phyloP scores from a whole-genome alignment of 92 coral and sea anemone genomes.

The Chrysogorgia sp. region DNA sequence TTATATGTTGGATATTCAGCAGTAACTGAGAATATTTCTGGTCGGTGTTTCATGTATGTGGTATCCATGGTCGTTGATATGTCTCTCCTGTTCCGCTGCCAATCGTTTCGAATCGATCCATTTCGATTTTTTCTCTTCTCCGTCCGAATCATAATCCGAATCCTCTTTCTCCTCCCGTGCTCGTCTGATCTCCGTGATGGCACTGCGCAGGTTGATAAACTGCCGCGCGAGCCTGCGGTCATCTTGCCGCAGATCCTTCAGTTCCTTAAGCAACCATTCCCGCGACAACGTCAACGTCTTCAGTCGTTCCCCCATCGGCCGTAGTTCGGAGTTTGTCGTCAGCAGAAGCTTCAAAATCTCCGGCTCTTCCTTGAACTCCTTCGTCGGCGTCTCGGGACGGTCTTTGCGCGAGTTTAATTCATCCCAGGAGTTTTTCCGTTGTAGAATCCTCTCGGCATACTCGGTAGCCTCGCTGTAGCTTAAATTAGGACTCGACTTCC shows the following conservation, averaged over 20 bases:
- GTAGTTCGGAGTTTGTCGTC: constrained; percentile 19
- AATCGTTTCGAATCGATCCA: not conserved
- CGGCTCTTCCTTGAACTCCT: constrained; percentile 8
- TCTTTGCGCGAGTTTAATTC: not conserved
- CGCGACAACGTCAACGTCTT: constrained; percentile 23
- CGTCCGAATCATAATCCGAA: constrained; percentile 29
- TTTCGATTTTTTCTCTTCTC: not conserved
- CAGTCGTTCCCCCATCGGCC: constrained; percentile 35
- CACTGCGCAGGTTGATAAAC: constrained; percentile 38
- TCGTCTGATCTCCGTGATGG: constrained; percentile 6
- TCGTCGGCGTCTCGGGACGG: not conserved
- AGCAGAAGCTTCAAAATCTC: constrained; percentile 16
- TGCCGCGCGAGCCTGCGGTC: constrained; percentile 41
- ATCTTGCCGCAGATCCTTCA: constrained; percentile 15
- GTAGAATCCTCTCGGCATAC: not conserved
- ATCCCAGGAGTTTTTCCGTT: not conserved
- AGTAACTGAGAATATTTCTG: constrained; percentile 27
- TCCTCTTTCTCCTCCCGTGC: constrained; percentile 21
- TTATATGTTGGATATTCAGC: not conserved
- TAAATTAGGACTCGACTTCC: constrained; percentile 22
- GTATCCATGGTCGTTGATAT: not conserved
- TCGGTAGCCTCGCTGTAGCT: not conserved
- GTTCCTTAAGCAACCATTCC: constrained; percentile 35
- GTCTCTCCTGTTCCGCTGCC: not conserved
- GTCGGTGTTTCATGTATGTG: constrained; percentile 27